Evolutionary conservation across 2,888 invertebrate genomes (phyloP), one percentile per base, ranked within the genome.

Genomic region (Lepidonotus clava): DNA sequence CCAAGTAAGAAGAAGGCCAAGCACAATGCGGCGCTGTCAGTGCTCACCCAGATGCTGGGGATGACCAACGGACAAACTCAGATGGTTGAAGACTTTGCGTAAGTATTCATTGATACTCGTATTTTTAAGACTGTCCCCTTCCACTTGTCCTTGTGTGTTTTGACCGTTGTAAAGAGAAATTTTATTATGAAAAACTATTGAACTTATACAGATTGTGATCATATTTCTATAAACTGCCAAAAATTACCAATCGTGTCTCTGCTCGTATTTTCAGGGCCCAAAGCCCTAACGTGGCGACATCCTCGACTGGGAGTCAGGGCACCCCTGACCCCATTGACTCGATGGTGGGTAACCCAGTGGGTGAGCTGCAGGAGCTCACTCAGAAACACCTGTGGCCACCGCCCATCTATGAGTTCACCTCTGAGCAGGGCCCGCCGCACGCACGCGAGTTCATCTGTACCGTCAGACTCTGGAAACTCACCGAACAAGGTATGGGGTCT

Each of bases 1-100:
- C 96, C 98, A 86, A 98, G 98, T 21, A 99, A 99, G 94, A 99
- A 99, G 94, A 98, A 98, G 94, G 99, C 99, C 0, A 99, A 99
- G 92, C 99, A 99, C 94, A 97, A 97, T 14, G 98, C 99, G 32
- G 99, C 99, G 0, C 97, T 98, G 92, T 97, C 97, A 87, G 95
- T 98, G 86, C 95, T 99, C 87, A 98, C 98, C 92, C 96, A 97
- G 92, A 93, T 95, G 61, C 90, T 94, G 71, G 93, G 93, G 24
- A 88, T 92, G n/a, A 87, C 91, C 1, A 92, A 91, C 88, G 92
- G 91, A n/a, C 53, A 71, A 36, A 36, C 87, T 34, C 32, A 24
- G 11, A 40, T 71, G 66, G 71, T 86, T 1, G 87, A 80, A 36
- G 88, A 88, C 34, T 88, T 34, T 51, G 24, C 34, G 88, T 88